Evolutionary conservation across 1,140 invertebrate species (phyloP), one percentile per base, ranked within the genome.

Genomic region (Teleogryllus occipitalis): DNA sequence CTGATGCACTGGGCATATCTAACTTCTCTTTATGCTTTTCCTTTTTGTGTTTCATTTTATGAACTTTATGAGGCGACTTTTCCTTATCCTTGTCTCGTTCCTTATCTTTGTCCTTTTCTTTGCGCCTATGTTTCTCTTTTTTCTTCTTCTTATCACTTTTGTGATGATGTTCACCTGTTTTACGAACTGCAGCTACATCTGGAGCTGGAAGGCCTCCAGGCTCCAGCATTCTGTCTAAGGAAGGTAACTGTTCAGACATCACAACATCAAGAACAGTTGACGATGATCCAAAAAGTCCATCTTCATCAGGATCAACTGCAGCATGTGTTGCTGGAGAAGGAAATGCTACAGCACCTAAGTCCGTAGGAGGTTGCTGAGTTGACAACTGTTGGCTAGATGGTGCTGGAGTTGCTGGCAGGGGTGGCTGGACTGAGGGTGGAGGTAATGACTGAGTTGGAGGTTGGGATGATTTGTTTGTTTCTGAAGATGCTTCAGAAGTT

Each of bases 41-140:
- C 78, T 65, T 65, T 18, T 65, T 65, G 54, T 65, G 54, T 18
- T 65, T 65, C 10, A 65, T 10, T 65, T 65, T 65, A 65, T 89
- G 89, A 78, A 91, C 87, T 80, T 88, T 88, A 79, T 89, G 86
- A 80, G 87, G 87, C 80, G 90, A 88, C 76, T 84, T 86, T 21
- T 86, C 83, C 81, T 86, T 86, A 78, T 86, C 83, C 83, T 92
- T 91, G 81, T 92, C 85, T 89, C 76, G 74, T 78, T 85, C 82
- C 75, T 82, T 89, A 2, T 90, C 89, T 81, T 91, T 92, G 65
- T 91, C 90, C 83, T 92, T 92, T 81, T 92, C 89, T 81, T 92
- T 91, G 81, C 90, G 87, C 81, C 90, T 90, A 77, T 90, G 88
- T 80, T 91, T 90, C 65, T 92, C 90, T 82, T 91, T 90, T 80